Percentiles rank a stretch among this genome's conserved stretches.
phyloP scores from a whole-genome alignment of 2,797 vertebrate genomes.

The Glyptemys insculpta region DNA sequence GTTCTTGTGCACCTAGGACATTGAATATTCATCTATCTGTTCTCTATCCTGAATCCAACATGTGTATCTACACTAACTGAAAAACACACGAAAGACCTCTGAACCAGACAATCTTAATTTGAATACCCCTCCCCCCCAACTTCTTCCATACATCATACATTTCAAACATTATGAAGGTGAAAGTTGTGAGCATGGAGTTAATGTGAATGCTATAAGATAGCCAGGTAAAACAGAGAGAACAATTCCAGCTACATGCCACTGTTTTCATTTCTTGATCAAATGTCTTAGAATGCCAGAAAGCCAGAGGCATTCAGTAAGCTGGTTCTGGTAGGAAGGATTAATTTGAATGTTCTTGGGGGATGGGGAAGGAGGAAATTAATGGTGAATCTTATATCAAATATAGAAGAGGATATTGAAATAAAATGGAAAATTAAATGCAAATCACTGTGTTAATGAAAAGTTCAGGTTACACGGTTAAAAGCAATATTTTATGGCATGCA shows the following conservation, averaged over 20 bases:
- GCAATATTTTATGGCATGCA: neutral
- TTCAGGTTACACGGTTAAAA: neutral
- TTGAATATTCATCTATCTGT: slow-evolving; percentile 15
- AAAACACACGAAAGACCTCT: neutral
- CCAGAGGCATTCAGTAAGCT: slow-evolving; percentile 43
- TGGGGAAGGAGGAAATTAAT: slow-evolving; percentile 27
- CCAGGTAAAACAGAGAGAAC: slow-evolving; percentile 51
- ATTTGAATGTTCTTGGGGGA: neutral
- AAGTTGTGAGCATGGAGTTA: slow-evolving; percentile 35
- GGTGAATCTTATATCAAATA: neutral
- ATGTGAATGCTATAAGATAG: slow-evolving; percentile 34
- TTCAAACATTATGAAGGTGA: slow-evolving; percentile 5
- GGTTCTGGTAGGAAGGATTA: slow-evolving; percentile 15
- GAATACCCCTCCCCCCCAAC: neutral
- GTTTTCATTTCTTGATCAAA: slow-evolving; percentile 61
- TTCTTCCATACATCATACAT: neutral
- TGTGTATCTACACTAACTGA: slow-evolving; percentile 11
- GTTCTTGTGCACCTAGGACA: neutral
- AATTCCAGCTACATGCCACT: slow-evolving; percentile 16
- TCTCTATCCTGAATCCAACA: neutral
- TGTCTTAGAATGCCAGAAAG: slow-evolving; percentile 33
- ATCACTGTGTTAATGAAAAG: slow-evolving; percentile 15
- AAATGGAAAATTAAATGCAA: slow-evolving; percentile 26
- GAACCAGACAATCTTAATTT: slow-evolving; percentile 40
- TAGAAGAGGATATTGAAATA: neutral